Evolutionary conservation across 2,888 invertebrate species (phyloP), one percentile per base, ranked within the genome.

Genomic region (Keiferia lycopersicella): DNA sequence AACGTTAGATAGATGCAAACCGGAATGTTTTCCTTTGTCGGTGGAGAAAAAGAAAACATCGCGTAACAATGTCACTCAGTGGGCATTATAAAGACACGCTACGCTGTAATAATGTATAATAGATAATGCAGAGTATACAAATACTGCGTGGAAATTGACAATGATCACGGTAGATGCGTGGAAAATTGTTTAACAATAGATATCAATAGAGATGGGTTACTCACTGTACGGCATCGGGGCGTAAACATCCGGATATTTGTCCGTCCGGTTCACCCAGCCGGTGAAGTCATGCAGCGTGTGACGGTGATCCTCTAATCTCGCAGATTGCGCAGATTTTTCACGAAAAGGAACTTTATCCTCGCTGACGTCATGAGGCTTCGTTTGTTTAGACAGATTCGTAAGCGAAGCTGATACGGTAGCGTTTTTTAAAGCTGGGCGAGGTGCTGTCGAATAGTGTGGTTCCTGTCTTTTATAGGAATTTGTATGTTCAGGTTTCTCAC

Each of bases 171-270:
- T 70, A 67, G 63, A 65, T 58, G 45, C 51, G 39, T 56, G 34
- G 64, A 48, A 39, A 68, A 64, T 67, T 66, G 66, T 64, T 66
- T 57, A 68, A 68, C 61, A 66, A 67, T 61, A 26, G 65, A 11
- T 61, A 65, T 65, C 65, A 68, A 68, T 65, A 60, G 39, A 39
- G 1, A 64, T 68, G 60, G 59, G 26, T 64, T 93, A 95, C 95
- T 95, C 93, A 96, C 96, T 96, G 88, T 95, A 95, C 66, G 95
- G 95, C 72, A 94, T 92, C 71, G 95, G 95, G 69, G 95, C 95
- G 83, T 95, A 96, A 72, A 96, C 93, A 81, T 95, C 93, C 67
- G 96, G 95, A 85, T 95, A 93, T 80, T 93, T 93, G 71, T 93
- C 81, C 41, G 89, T 86, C 73, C 91, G 86, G 71, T 90, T 91